A percentile compares a stretch with the other conserved stretches of the same genome.
phyloP scores from a whole-genome alignment of 2,797 vertebrate species.

The Leucoraja ocellata region DNA sequence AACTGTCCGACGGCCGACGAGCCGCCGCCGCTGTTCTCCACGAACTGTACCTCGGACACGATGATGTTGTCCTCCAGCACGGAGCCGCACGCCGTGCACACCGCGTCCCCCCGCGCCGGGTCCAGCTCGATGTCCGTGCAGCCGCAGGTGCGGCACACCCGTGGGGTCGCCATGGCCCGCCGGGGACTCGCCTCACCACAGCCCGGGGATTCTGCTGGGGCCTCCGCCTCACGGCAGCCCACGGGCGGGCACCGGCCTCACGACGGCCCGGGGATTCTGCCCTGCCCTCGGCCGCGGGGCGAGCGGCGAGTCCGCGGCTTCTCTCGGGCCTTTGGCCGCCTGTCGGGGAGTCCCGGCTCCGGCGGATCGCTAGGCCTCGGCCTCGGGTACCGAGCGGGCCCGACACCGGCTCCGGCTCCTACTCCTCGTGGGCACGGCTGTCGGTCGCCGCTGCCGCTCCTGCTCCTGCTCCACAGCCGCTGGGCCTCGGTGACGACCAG shows the following conservation, averaged over 20 bases:
- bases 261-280: not conserved
- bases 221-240: not conserved
- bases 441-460: too few species aligned
- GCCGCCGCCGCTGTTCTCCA: constrained; percentile 84
- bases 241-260: not conserved
- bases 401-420: too few species aligned
- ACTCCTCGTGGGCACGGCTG: too few species aligned
- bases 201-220: not conserved
- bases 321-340: not conserved
- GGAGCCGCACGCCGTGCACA: constrained; percentile 85
- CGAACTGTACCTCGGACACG: constrained; percentile 91
- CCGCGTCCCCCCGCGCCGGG: constrained; percentile 82
- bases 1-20: constrained; percentile 91
- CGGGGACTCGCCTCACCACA: not conserved
- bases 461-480: too few species aligned
- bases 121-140: constrained; percentile 84
- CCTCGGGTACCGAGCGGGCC: too few species aligned
- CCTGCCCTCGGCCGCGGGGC: not conserved
- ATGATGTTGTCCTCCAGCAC: constrained; percentile 97
- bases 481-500: too few species aligned
- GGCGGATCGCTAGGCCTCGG: too few species aligned
- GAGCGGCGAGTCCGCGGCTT: not conserved
- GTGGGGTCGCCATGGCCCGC: constrained; percentile 65
- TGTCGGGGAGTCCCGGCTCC: too few species aligned
- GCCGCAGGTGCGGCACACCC: constrained; percentile 77